Evolutionary conservation across 2,113 vertebrate genomes (phyloP).

Genomic region (Taxidea taxus): DNA sequence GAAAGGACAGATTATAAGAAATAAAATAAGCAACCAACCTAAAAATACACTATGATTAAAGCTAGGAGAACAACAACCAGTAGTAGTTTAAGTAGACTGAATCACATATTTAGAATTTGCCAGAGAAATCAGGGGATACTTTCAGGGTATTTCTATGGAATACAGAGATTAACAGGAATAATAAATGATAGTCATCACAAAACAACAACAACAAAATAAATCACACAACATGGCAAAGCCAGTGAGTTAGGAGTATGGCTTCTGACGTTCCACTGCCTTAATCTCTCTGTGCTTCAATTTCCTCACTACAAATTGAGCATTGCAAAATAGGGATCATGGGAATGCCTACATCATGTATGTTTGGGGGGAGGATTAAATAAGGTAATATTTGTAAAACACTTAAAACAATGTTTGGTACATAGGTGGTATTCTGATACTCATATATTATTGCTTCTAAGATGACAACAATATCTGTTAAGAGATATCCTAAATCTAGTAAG

Average conservation of each 20-base stretch:
- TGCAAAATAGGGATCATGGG: background rate
- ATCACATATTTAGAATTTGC: constrained; percentile 12
- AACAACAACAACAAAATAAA: background rate
- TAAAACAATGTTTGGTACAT: background rate
- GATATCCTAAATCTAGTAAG: constrained; percentile 15
- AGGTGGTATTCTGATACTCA: background rate
- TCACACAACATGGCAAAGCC: background rate
- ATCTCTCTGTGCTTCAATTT: background rate
- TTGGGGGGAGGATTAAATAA: background rate
- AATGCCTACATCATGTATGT: background rate
- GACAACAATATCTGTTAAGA: background rate
- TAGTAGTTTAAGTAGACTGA: background rate
- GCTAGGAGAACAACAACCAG: background rate
- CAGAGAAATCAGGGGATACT: background rate
- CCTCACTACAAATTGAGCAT: background rate
- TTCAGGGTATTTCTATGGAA: background rate
- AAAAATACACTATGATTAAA: background rate
- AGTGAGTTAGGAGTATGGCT: background rate
- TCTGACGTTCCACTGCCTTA: background rate
- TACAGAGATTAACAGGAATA: background rate
- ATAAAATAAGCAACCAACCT: background rate
- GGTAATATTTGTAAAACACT: background rate
- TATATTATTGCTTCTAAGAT: background rate
- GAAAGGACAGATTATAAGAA: background rate
- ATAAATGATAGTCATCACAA: background rate